A percentile compares a stretch with the other conserved stretches of the same genome.
phyloP scores from a whole-genome alignment of 2,888 invertebrate species.

The Lapara coniferarum region DNA sequence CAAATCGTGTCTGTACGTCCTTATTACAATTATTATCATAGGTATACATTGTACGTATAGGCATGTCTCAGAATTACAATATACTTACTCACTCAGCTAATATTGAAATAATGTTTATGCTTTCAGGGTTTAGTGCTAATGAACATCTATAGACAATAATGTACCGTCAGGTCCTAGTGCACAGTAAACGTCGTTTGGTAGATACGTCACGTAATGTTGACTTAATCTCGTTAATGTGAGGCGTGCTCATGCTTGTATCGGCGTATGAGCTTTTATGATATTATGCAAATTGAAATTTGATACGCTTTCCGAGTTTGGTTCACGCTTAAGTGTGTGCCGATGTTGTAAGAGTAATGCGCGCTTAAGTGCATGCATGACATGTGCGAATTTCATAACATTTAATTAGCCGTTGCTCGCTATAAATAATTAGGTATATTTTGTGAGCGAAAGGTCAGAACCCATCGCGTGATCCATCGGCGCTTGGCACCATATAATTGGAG shows the following conservation, averaged over 20 bases:
- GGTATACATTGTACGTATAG: not conserved
- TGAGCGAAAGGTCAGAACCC: constrained; percentile 31
- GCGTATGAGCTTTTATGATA: constrained; percentile 68
- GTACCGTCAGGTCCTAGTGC: constrained; percentile 36
- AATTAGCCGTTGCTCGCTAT: constrained; percentile 15
- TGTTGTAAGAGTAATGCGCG: constrained; percentile 47
- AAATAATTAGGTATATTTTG: constrained; percentile 29
- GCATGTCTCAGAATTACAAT: not conserved
- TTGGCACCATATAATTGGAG: not conserved
- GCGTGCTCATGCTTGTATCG: constrained; percentile 63
- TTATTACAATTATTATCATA: not conserved
- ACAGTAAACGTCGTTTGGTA: constrained; percentile 53
- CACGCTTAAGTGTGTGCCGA: constrained; percentile 41
- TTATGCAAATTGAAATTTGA: constrained; percentile 75
- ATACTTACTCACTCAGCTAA: too few species aligned
- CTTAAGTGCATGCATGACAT: constrained; percentile 45
- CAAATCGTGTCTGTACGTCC: too few species aligned
- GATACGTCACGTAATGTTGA: constrained; percentile 71
- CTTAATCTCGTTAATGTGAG: constrained; percentile 69
- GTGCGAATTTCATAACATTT: constrained; percentile 31
- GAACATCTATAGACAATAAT: constrained; percentile 19
- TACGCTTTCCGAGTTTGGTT: constrained; percentile 60
- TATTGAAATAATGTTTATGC: constrained; percentile 7
- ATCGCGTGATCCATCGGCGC: not conserved
- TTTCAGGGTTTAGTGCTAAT: constrained; percentile 15